phyloP scores from a whole-genome alignment of 2,888 invertebrate species.

The Tridacna crocea region DNA sequence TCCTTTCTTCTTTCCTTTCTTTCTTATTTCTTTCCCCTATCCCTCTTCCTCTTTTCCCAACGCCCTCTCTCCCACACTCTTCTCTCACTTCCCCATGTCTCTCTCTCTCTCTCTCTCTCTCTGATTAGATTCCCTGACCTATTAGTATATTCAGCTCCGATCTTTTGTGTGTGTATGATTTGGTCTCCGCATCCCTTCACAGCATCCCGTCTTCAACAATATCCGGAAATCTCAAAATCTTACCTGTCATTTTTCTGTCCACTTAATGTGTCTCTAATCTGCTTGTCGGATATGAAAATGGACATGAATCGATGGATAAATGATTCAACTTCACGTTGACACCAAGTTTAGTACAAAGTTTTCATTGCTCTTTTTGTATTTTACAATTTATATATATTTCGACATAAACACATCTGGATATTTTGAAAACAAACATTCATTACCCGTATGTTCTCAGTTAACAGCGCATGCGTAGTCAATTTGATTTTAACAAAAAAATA shows the following conservation, averaged over 20 bases:
- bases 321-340: no score
- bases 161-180: background rate
- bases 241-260: background rate
- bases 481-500: no score
- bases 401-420: no score
- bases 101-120: background rate
- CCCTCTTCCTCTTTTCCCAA: background rate
- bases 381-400: no score
- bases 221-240: background rate
- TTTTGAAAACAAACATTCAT: no score
- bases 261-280: no score
- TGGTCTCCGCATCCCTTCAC: background rate
- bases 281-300: no score
- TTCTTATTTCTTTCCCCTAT: background rate
- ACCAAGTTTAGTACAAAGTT: no score
- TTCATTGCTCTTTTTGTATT: no score
- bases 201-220: background rate
- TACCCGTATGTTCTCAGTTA: no score
- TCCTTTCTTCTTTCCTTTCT: background rate
- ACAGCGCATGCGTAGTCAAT: no score
- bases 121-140: background rate
- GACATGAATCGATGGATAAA: no score
- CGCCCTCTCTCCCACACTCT: background rate
- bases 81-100: background rate
- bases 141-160: background rate